Conservation (phyloP, 2,113 vertebrate species). For the Daubentonia madagascariensis region DNA sequence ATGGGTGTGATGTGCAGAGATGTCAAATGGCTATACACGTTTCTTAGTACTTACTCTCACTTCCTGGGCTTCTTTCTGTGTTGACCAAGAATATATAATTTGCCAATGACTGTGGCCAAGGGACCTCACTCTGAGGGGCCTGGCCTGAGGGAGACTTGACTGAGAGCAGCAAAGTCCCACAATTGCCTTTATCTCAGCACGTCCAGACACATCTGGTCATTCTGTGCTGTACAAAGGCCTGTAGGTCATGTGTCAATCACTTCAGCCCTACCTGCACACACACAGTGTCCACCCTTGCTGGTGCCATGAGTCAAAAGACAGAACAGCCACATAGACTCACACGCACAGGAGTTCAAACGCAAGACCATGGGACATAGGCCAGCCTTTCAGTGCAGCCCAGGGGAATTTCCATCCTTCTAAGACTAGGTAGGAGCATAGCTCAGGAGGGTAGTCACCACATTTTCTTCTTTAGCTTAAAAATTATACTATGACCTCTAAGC, state of each 20-base stretch:
- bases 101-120: accelerated
- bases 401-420: neutral
- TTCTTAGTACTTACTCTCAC: neutral
- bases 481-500: neutral
- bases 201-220: neutral
- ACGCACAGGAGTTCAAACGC: neutral
- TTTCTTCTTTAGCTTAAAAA: slow-evolving; percentile 29
- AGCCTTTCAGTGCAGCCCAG: neutral
- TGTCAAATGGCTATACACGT: accelerated
- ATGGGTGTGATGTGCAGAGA: neutral
- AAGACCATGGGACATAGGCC: accelerated
- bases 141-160: neutral
- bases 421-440: neutral
- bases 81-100: neutral
- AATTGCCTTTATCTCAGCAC: neutral
- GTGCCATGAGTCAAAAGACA: neutral
- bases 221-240: neutral
- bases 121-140: neutral
- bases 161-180: neutral
- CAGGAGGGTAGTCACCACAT: neutral
- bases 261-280: no score
- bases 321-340: accelerated
- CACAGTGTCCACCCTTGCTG: neutral
- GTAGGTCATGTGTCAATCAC: neutral
- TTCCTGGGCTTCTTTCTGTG: neutral